Conservation (phyloP, 2,113 vertebrate genomes). For the Phylloscopus trochiloides region DNA sequence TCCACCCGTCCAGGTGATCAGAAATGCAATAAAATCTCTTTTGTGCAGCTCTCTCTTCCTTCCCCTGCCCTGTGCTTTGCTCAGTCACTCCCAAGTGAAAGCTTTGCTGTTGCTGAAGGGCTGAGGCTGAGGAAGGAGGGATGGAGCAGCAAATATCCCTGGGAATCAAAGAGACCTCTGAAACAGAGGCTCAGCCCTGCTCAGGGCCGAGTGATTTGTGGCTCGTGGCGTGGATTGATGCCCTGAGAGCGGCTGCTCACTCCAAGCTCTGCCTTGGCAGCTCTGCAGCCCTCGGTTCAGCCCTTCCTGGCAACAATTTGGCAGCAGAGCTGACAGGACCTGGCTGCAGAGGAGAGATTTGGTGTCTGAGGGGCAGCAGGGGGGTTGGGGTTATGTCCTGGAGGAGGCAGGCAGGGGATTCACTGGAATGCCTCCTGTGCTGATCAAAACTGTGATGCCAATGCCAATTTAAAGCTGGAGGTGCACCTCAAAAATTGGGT, state of each 20-base stretch:
- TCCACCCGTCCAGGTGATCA: background rate
- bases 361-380: background rate
- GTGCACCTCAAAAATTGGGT: background rate
- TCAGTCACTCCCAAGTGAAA: background rate
- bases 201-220: background rate
- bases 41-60: background rate
- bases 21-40: accelerated
- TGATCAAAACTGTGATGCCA: background rate
- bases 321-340: background rate
- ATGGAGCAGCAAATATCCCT: background rate
- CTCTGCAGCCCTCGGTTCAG: background rate
- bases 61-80: accelerated
- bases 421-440: accelerated
- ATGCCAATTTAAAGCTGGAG: background rate
- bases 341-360: background rate
- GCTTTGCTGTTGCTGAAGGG: no score
- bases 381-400: background rate
- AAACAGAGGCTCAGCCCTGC: background rate
- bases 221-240: background rate
- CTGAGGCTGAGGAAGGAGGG: background rate
- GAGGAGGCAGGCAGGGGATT: background rate
- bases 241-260: background rate
- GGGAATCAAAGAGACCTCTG: background rate
- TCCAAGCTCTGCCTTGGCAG: background rate
- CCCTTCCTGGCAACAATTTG: background rate